Percentiles rank a stretch among this genome's conserved stretches.
These are phyloP conservation scores for Ciconia maguari DNA, from an alignment of 2,113 vertebrate species.

Conservation along the genomic window DNA sequence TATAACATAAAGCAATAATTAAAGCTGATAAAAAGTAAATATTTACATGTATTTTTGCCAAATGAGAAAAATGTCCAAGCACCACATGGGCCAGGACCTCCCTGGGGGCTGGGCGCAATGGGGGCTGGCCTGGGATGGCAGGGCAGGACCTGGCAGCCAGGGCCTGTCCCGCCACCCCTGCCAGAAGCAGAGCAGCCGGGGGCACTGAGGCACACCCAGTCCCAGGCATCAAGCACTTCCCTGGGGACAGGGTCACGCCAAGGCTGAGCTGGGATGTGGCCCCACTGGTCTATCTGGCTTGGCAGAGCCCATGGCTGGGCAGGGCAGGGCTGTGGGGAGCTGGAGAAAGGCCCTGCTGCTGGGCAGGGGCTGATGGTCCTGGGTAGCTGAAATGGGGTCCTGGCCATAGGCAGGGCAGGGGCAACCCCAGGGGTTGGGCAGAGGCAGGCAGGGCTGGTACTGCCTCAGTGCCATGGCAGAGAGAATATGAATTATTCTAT, in stretches of 20 bases:
- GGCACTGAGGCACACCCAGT: not conserved
- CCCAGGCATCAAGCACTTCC: rapidly evolving
- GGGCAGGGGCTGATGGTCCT: too few relatives aligned
- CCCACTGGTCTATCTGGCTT: not conserved
- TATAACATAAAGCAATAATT: not conserved
- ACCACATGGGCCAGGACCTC: not conserved
- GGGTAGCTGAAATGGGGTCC: not conserved
- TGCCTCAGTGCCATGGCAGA: not conserved
- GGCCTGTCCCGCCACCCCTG: not conserved
- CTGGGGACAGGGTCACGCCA: rapidly evolving
- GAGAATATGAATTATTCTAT: not conserved
- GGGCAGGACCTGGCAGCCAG: not conserved
- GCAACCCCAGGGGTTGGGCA: not conserved
- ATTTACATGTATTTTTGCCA: not conserved
- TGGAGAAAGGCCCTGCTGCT: not conserved
- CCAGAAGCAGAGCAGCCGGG: too few relatives aligned
- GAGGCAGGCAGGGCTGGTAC: not conserved
- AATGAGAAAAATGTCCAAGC: not conserved
- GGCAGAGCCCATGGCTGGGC: not conserved
- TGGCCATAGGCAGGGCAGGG: not conserved
- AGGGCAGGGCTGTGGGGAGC: not conserved
- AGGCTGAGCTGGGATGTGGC: not conserved
- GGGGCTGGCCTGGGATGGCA: not conserved
- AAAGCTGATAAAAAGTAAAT: not conserved
- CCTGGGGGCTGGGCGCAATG: too few relatives aligned